Conservation (phyloP, 2,888 invertebrate genomes). For the Tholera decimalis region DNA sequence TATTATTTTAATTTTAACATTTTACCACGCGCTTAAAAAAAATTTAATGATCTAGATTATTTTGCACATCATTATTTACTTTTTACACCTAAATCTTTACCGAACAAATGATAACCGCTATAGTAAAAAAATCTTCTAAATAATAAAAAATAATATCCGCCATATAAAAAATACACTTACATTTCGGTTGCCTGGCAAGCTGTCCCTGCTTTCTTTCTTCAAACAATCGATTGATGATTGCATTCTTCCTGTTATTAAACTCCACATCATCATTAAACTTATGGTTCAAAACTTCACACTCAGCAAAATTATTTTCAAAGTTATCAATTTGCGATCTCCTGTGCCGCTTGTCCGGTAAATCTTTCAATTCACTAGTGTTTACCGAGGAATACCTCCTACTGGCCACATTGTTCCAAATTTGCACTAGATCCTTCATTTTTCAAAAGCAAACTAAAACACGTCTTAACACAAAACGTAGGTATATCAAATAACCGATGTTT, state of each 20-base stretch:
- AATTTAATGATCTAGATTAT: too few species aligned
- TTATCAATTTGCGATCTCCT: constrained; percentile 79
- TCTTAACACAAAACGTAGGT: constrained; percentile 47
- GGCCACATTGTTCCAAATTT: constrained; percentile 91
- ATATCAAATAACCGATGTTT: constrained; percentile 38
- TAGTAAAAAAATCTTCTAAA: too few species aligned
- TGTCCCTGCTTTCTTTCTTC: constrained; percentile 81
- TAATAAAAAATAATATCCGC: not conserved
- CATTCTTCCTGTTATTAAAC: constrained; percentile 81
- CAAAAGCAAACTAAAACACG: constrained; percentile 51
- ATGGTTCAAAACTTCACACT: constrained; percentile 83
- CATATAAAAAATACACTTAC: constrained; percentile 75
- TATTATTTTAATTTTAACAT: too few species aligned
- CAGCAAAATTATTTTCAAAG: constrained; percentile 80
- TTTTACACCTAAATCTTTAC: too few species aligned
- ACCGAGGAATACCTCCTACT: constrained; percentile 91
- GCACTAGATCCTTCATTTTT: constrained; percentile 92
- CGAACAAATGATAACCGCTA: too few species aligned
- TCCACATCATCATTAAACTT: constrained; percentile 81
- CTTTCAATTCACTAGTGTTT: constrained; percentile 82
- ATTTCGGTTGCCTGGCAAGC: constrained; percentile 81
- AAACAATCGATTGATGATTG: constrained; percentile 84
- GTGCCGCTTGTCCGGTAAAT: constrained; percentile 78
- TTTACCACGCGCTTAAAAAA: too few species aligned
- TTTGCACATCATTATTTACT: too few species aligned